Evolutionary conservation across 92 coral and sea anemone genomes (phyloP).

Genomic region (Zoanthus sociatus): DNA sequence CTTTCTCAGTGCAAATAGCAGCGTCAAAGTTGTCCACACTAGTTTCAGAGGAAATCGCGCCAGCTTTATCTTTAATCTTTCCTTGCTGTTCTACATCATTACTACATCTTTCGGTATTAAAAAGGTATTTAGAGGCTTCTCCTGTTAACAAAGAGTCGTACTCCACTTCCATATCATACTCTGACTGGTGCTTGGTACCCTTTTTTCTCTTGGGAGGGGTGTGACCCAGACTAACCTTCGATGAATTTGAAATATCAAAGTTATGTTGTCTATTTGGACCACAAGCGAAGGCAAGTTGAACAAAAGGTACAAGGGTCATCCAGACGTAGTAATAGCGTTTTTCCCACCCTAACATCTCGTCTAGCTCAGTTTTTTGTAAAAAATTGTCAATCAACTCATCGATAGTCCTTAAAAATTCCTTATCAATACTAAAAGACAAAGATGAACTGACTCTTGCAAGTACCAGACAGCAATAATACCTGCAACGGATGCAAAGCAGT

Average conservation of each 20-base stretch:
- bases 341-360: conserved; percentile 68
- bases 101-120: not conserved
- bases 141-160: not conserved
- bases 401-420: conserved; percentile 35
- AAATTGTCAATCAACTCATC: conserved; percentile 72
- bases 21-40: not conserved
- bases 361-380: conserved; percentile 54
- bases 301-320: conserved; percentile 87
- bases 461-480: conserved; percentile 80
- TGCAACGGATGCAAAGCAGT: conserved; percentile 2
- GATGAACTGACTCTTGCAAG: conserved; percentile 81
- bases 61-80: not conserved
- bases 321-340: conserved; percentile 74
- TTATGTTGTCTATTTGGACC: conserved; percentile 33
- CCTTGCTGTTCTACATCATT: not conserved
- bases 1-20: not conserved
- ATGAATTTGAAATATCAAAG: not conserved
- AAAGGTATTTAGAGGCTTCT: not conserved
- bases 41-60: not conserved
- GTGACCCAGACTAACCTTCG: not conserved
- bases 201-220: not conserved
- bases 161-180: not conserved
- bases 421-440: conserved; percentile 51
- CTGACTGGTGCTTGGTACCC: not conserved
- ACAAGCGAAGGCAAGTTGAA: conserved; percentile 84